Conservation (phyloP, 1,140 invertebrate genomes). For the Platorchestia sp. region DNA sequence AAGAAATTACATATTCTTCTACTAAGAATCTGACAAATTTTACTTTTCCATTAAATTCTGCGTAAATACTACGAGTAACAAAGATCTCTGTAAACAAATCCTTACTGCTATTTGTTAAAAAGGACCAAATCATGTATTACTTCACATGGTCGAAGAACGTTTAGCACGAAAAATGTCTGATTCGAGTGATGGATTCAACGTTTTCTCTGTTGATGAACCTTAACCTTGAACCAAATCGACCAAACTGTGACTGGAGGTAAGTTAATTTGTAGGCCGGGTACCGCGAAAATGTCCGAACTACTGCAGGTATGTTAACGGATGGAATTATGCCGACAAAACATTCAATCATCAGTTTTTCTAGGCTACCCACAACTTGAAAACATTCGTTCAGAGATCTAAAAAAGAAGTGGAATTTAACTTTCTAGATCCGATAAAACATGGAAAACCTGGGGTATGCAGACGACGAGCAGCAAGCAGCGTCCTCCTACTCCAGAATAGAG, state of each 20-base stretch:
- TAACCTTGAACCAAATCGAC: neutral
- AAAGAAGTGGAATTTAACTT: neutral
- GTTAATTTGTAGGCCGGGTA: neutral
- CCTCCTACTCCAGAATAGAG: neutral
- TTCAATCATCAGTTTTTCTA: neutral
- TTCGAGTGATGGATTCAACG: no score
- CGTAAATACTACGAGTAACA: neutral
- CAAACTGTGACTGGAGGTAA: neutral
- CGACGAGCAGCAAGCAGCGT: no score
- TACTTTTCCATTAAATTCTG: neutral
- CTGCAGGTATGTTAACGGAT: neutral
- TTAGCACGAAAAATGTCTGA: neutral
- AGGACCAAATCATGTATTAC: neutral
- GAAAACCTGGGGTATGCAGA: neutral
- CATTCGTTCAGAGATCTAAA: neutral
- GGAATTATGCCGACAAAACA: neutral
- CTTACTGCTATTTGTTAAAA: neutral
- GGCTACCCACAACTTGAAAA: neutral
- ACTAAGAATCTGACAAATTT: neutral
- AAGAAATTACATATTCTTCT: neutral
- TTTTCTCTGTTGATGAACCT: neutral
- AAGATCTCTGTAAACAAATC: no score
- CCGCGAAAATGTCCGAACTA: neutral
- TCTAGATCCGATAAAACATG: neutral
- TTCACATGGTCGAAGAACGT: neutral